These are phyloP conservation scores for Microtus oregoni DNA, from an alignment of 2,113 vertebrate genomes.

Conservation along the genomic window DNA sequence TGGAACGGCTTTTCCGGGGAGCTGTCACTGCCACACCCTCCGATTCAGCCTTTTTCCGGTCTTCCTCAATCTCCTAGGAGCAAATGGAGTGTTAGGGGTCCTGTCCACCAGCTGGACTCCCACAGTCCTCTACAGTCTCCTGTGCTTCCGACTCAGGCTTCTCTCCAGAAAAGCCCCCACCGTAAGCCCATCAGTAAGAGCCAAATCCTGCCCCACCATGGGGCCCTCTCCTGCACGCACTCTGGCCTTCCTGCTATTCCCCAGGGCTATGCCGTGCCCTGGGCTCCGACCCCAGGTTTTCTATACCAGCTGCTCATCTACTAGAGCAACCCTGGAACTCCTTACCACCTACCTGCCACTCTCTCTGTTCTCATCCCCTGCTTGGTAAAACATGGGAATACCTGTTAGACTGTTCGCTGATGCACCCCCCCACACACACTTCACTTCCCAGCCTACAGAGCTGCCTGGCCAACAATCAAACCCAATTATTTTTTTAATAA, in stretches of 20 bases:
- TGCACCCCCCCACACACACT: background rate
- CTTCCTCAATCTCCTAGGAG: slow-evolving; percentile 94
- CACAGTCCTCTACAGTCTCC: background rate
- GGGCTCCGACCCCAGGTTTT: background rate
- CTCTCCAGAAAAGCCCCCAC: background rate
- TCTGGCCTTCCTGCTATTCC: background rate
- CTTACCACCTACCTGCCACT: background rate
- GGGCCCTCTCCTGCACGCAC: background rate
- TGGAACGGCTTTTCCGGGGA: slow-evolving; percentile 85
- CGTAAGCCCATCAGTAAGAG: background rate
- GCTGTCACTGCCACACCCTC: slow-evolving; percentile 93
- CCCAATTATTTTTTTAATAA: background rate
- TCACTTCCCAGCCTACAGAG: background rate
- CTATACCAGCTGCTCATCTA: background rate
- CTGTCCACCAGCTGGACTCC: background rate
- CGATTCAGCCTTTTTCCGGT: slow-evolving; percentile 93
- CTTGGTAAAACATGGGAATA: background rate
- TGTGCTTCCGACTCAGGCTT: background rate
- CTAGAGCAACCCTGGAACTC: background rate
- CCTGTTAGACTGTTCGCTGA: background rate
- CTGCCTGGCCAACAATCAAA: background rate
- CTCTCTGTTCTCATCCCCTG: background rate
- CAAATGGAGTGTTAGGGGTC: background rate
- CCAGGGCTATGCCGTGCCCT: background rate
- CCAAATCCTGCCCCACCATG: background rate